phyloP scores from a whole-genome alignment of 2,888 invertebrate species.

The Sinohyriopsis cumingii region DNA sequence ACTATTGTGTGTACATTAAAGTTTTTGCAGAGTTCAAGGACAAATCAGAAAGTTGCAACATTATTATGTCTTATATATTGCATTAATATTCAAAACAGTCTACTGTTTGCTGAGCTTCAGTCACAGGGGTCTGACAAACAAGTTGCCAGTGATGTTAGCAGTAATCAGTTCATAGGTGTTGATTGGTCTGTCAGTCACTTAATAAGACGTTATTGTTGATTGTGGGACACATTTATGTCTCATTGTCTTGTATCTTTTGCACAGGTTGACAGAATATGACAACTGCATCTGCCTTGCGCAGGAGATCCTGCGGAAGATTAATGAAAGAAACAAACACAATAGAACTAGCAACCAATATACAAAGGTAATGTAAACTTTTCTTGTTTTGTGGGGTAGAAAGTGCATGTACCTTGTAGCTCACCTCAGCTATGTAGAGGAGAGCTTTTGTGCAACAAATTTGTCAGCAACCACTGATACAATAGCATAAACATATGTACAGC shows the following conservation, averaged over 20 bases:
- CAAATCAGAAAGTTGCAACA: no score
- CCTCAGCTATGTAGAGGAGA: no score
- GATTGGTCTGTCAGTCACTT: neutral
- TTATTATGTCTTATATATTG: no score
- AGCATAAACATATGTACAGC: no score
- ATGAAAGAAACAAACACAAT: conserved; percentile 61
- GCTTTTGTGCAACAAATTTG: no score
- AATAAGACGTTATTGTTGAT: neutral
- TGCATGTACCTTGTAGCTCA: no score
- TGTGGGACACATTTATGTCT: no score
- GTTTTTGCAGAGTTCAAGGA: no score
- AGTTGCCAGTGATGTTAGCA: neutral
- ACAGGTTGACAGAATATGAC: conserved; percentile 62
- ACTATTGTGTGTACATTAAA: no score
- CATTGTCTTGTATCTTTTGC: conserved; percentile 7
- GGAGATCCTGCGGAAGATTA: conserved; percentile 61
- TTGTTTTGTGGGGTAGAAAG: no score
- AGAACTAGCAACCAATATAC: conserved; percentile 60
- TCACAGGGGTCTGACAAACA: neutral
- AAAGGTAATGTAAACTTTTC: conserved; percentile 44
- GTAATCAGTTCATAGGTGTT: neutral
- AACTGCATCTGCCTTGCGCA: conserved; percentile 56
- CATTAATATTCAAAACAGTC: no score
- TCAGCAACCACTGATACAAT: neutral
- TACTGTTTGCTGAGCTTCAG: no score